Base-by-base conservation (phyloP, 2,113 vertebrate species). In the Crypturellus undulatus region DNA sequence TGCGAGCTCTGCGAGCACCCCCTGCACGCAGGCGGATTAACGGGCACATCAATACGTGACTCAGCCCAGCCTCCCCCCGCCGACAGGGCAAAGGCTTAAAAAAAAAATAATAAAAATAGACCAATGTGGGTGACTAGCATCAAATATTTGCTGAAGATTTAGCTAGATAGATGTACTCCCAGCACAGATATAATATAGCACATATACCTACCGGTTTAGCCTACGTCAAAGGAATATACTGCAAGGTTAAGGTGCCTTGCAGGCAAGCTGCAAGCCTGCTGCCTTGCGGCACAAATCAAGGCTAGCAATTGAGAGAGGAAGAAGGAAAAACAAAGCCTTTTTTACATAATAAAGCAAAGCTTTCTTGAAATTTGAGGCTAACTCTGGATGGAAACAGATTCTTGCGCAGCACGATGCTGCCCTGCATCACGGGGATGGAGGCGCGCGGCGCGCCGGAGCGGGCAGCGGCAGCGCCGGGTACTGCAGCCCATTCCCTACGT, bases 401-500 rank as follows among this genome's bases (percentile, higher is more conserved):
- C 28, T 40, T 0, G 51, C 1, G 56, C 30, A 9, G 4, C 26
- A 20, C 13, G 16, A 49, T 54, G 49, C 21, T 49, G 15, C 22
- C 24, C 62, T 9, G 75, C 76, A 76, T 8, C 60, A 16, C 45
- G 47, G 3, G 60, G 75, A 32, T 2, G 68, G 36, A 40, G 63
- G 34, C 14, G 1, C 6, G 64, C 75, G 84, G 94, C 70, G n/a
- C 65, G 3, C 32, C 47, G 32, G 12, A 13, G 5, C 22, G 3
- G 22, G 1, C 30, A 79, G 90, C 34, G 93, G 97, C 91, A 54
- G 84, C 12, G 1, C 1, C 38, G 8, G 42, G 95, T 94, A 98
- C 91, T 97, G 96, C 97, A 96, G 93, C 73, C 86, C 84, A 87
- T 82, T 60, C 69, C 54, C 92, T 98, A 97, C 97, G 96, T 98